Percentiles rank a stretch among this genome's conserved stretches.
Conservation (phyloP, 37 sponge, comb jelly and placozoan species). For the Cladorhizidae sp. region DNA sequence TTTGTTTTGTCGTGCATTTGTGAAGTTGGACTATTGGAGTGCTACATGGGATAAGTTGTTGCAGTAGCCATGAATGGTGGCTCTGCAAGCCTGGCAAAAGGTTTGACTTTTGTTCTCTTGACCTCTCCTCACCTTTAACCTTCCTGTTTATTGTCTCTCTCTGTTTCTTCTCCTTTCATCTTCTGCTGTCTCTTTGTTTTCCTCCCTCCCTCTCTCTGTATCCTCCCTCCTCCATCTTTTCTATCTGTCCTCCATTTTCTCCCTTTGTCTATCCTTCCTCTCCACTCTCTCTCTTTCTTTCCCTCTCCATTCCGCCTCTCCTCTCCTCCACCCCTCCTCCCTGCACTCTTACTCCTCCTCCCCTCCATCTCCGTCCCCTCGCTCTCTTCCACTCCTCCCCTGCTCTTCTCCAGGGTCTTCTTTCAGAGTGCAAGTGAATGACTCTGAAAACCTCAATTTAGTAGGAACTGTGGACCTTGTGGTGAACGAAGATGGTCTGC, state of each 20-base stretch:
- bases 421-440: constrained; percentile 71
- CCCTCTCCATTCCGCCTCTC: background rate
- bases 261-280: background rate
- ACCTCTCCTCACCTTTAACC: no score
- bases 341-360: background rate
- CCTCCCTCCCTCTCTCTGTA: background rate
- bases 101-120: no score
- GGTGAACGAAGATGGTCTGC: constrained; percentile 50
- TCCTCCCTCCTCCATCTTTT: background rate
- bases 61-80: no score
- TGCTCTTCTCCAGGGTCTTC: constrained; percentile 1
- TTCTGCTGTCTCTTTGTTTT: background rate
- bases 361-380: background rate
- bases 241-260: background rate
- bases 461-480: constrained; percentile 61
- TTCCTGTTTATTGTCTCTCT: background rate
- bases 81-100: no score
- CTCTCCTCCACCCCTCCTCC: background rate
- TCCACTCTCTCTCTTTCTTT: background rate
- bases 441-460: constrained; percentile 50
- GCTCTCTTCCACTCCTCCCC: background rate
- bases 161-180: background rate
- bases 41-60: no score
- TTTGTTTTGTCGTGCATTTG: no score
- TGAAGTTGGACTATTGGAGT: no score